Evolutionary conservation across 2,888 invertebrate species (phyloP), one percentile per base, ranked within the genome.

Genomic region (Agonopterix heracliana): DNA sequence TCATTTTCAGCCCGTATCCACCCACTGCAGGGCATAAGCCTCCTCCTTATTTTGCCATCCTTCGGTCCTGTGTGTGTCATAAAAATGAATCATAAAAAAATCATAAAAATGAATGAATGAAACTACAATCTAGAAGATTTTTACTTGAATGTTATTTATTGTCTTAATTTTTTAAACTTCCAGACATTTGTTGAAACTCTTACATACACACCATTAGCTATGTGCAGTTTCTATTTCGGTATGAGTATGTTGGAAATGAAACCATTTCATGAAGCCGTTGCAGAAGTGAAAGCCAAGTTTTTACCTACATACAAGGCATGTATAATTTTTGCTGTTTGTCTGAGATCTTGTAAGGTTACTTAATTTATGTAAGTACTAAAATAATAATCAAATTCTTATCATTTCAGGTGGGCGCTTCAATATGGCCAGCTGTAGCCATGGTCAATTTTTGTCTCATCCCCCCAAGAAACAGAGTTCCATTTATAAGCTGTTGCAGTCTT

Each of bases 351-450:
- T 9, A 4, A 38, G 1, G n/a, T 9, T 4, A 38, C n/a, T 38
- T 10, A 38, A 38, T n/a, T n/a, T 38, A n/a, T 35, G 35, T 35
- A 35, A 3, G 10, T 38, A 38, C n/a, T 38, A 38, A 38, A 38
- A 38, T 9, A n/a, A 38, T 10, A n/a, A 11, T 41, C 7, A 2
- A 11, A 11, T 41, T n/a, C 4, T 12, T 41, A 11, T 12, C 12
- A 38, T 80, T 81, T 53, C 71, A 95, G 95, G 90, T 93, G 54
- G 95, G 92, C 14, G 88, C 92, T 40, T 91, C 91, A 13, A 84
- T 94, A 34, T 95, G 95, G 95, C 95, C 95, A 12, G 68, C 92
- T 44, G 80, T 95, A 45, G 94, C 94, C 63, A 92, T 94, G 50
- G 79, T 94, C 10, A 95, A 95, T 70, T 94, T 94, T 65, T 89